Evolutionary conservation across 2,888 invertebrate species (phyloP), one percentile per base, ranked within the genome.

Genomic region (Torymus tubicola): DNA sequence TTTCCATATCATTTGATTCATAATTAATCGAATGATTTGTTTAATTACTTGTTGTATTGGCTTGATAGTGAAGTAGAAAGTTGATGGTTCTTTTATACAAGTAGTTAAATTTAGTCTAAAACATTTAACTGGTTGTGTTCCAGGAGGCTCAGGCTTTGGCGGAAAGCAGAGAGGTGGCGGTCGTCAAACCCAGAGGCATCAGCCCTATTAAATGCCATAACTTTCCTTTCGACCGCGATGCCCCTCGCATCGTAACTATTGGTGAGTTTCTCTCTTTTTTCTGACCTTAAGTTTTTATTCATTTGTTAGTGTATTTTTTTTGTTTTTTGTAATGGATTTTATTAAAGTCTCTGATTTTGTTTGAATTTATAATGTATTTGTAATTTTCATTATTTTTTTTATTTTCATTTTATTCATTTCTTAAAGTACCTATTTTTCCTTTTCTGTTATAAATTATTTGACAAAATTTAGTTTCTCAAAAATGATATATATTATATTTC

Each of bases 131-230:
- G 89, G 87, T 87, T 90, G 86, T 90, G 89, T 91, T 91, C 86
- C 90, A 90, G 93, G 92, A 90, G 92, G 92, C 90, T 92, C 92
- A 89, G 93, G 94, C 91, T 96, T 95, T 93, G 95, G 96, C 89
- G 96, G 96, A 92, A 96, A 96, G 93, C 96, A 96, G 93, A 94
- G 95, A 91, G 96, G 96, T 90, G 92, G 92, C 89, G 91, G 90
- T 87, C 92, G 92, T 87, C 91, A 92, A 88, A 96, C 96, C 92
- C 96, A 96, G 92, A 95, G 96, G 94, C 96, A 96, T 93, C 96
- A 96, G 93, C 96, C 96, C 91, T 96, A 96, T 93, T 96, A 95
- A 91, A 42, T 88, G 88, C 88, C 89, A 88, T 87, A 88, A 88
- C 87, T 87, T 89, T 87, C 87, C 86, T 89, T 86, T 87, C 88